Evolutionary conservation across 23 tunicate species (phyloP).

Genomic region (Halocynthia roretzi): DNA sequence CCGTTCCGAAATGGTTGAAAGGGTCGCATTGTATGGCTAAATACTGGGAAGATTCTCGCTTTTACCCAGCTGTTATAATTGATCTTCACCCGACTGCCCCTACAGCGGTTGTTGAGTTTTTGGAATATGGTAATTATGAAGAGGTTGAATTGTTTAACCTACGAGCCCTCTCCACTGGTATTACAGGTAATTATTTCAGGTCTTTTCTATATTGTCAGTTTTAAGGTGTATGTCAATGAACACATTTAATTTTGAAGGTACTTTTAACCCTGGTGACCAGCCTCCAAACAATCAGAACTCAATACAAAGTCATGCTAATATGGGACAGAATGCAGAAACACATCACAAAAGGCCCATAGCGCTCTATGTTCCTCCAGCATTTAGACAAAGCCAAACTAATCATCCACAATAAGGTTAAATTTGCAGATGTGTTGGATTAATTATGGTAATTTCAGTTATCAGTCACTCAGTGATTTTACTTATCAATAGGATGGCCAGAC

Average conservation of each 20-base stretch:
- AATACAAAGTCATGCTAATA: too few species aligned
- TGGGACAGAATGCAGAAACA: background rate
- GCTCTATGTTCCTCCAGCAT: background rate
- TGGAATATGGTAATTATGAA: slow-evolving; percentile 58
- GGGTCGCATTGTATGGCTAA: slow-evolving; percentile 31
- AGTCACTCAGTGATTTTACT: too few species aligned
- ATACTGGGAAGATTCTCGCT: slow-evolving; percentile 75
- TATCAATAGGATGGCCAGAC: too few species aligned
- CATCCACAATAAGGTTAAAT: too few species aligned
- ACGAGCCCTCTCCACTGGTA: background rate
- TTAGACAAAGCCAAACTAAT: background rate
- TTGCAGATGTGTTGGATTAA: too few species aligned
- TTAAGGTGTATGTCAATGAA: too few species aligned
- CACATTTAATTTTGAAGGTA: too few species aligned
- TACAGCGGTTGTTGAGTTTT: slow-evolving; percentile 56
- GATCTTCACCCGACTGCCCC: slow-evolving; percentile 56
- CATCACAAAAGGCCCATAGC: slow-evolving; percentile 4
- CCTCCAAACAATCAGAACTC: background rate
- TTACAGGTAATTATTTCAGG: background rate
- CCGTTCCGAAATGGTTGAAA: slow-evolving; percentile 4
- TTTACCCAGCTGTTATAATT: slow-evolving; percentile 34
- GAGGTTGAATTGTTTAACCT: slow-evolving; percentile 53
- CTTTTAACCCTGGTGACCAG: background rate
- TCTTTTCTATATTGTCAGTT: too few species aligned
- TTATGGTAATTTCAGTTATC: too few species aligned